These are phyloP conservation scores for Neodon shergylaensis DNA, from an alignment of 2,113 vertebrate species.

Conservation along the genomic window DNA sequence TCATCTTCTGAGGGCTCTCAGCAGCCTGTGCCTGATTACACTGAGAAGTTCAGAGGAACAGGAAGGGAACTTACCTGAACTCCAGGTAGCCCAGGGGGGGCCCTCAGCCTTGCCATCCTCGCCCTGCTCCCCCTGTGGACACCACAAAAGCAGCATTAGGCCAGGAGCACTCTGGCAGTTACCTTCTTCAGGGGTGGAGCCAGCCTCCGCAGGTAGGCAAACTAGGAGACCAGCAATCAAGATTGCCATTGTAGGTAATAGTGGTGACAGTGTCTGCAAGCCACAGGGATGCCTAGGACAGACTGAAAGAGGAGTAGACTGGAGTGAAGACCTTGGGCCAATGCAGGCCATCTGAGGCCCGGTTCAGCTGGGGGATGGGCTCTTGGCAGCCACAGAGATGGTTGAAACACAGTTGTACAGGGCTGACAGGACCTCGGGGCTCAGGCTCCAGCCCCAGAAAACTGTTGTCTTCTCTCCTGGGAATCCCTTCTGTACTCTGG, in stretches of 20 bases:
- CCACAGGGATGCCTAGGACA: fast-evolving
- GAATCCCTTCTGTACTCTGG: not conserved
- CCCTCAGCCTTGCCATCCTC: constrained; percentile 96
- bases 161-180: not conserved
- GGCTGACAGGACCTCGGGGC: not conserved
- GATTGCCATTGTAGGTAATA: no score
- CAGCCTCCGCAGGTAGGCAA: not conserved
- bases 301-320: not conserved
- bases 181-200: not conserved
- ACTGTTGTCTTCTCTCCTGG: not conserved
- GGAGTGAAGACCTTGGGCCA: fast-evolving
- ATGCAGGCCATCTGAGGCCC: not conserved
- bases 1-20: not conserved
- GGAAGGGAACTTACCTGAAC: constrained; percentile 89
- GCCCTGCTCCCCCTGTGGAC: constrained; percentile 95
- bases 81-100: constrained; percentile 92
- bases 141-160: constrained; percentile 60
- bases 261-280: fast-evolving
- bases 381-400: not conserved
- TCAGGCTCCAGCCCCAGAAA: not conserved
- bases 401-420: not conserved
- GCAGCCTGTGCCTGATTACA: no score
- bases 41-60: fast-evolving
- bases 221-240: not conserved
- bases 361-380: fast-evolving